Conservation (phyloP, 2,113 vertebrate genomes). For the Anolis carolinensis region DNA sequence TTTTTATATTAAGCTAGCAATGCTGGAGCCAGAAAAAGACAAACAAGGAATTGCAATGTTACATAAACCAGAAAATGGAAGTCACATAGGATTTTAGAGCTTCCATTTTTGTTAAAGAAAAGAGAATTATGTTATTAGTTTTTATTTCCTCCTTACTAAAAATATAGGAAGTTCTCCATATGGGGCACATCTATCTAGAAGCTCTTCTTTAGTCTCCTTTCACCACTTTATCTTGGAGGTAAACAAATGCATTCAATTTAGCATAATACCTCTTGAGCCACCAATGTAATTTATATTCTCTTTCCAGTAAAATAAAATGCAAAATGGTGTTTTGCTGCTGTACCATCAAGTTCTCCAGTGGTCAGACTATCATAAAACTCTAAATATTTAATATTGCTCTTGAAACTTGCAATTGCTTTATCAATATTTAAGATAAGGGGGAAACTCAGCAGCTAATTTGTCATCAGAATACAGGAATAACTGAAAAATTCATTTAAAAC, state of each 20-base stretch:
- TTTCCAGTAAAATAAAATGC: neutral
- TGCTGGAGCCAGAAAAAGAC: neutral
- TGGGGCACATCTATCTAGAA: neutral
- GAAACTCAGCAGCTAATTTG: neutral
- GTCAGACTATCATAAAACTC: neutral
- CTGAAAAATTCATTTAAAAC: no score
- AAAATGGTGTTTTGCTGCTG: constrained; percentile 19
- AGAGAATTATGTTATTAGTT: neutral
- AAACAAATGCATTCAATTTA: neutral
- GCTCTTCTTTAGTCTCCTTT: no score
- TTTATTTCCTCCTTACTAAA: neutral
- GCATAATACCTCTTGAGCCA: neutral
- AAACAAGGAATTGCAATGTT: neutral
- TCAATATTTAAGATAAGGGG: neutral
- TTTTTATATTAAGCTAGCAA: neutral
- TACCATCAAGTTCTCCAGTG: neutral
- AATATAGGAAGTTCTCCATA: neutral
- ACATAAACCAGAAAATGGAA: no score
- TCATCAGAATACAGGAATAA: neutral
- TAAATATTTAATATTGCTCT: neutral
- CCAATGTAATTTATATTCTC: neutral
- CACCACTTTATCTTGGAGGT: neutral
- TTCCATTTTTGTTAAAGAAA: neutral
- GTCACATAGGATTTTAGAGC: neutral
- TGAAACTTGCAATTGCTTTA: neutral